Evolutionary conservation across 2,888 invertebrate genomes (phyloP).

Genomic region (Drosophila siamana): DNA sequence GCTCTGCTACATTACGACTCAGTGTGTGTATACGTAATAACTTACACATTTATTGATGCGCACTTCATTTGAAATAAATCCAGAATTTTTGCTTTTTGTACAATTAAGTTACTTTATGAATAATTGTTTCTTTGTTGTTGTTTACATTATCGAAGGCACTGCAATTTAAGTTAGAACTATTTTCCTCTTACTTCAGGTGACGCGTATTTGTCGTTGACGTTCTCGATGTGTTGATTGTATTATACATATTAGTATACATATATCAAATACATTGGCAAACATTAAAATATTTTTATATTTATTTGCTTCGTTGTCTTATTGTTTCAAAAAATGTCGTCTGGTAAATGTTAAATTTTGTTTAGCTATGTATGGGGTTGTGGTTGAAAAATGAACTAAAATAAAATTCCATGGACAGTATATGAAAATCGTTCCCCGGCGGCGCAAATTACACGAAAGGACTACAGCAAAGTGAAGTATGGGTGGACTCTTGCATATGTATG

Average conservation of each 20-base stretch:
- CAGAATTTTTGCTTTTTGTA: conserved; percentile 32
- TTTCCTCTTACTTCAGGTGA: conserved; percentile 47
- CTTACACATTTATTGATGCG: conserved; percentile 63
- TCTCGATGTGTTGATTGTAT: conserved; percentile 8
- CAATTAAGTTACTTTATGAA: conserved; percentile 17
- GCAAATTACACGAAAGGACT: too few relatives aligned
- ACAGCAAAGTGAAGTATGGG: too few relatives aligned
- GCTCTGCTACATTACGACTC: conserved; percentile 8
- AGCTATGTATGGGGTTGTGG: too few relatives aligned
- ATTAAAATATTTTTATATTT: conserved; percentile 42
- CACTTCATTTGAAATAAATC: conserved; percentile 43
- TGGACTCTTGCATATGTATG: conserved; percentile 34
- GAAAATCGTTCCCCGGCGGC: too few relatives aligned
- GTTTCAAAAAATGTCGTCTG: conserved; percentile 48
- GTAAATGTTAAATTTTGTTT: conserved; percentile 30
- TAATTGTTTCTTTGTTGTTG: conserved; percentile 48
- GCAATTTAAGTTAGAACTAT: conserved; percentile 74
- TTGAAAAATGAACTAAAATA: too few relatives aligned
- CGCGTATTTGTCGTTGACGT: conserved; percentile 43
- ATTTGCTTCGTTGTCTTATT: conserved; percentile 41
- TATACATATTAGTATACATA: conserved; percentile 30
- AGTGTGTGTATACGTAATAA: conserved; percentile 66
- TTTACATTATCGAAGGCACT: conserved; percentile 73
- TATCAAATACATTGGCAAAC: conserved; percentile 78
- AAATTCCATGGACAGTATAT: too few relatives aligned